phyloP scores from a whole-genome alignment of 2,888 invertebrate species.

The Crossocerus cetratus region DNA sequence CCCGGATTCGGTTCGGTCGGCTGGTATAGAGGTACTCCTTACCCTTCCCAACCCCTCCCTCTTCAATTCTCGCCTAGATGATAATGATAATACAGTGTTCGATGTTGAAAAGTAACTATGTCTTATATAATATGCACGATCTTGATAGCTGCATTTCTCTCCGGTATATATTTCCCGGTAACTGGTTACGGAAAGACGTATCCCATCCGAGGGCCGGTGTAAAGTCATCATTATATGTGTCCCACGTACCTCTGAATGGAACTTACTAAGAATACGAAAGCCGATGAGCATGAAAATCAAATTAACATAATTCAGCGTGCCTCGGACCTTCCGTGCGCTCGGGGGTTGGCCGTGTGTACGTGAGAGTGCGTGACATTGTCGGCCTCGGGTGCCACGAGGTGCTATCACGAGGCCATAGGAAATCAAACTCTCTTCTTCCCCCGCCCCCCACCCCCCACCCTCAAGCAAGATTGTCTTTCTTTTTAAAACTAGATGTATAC shows the following conservation, averaged over 20 bases:
- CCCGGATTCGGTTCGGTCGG: conserved; percentile 22
- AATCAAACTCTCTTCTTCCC: conserved; percentile 44
- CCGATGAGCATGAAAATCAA: conserved; percentile 64
- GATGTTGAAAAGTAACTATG: conserved; percentile 47
- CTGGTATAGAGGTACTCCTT: conserved; percentile 45
- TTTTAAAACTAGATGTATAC: conserved; percentile 61
- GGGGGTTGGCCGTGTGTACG: conserved; percentile 11
- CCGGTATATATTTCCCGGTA: conserved; percentile 35
- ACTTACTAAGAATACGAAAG: conserved; percentile 61
- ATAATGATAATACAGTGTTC: conserved; percentile 50
- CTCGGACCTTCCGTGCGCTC: conserved; percentile 37
- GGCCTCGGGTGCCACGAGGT: conserved; percentile 29
- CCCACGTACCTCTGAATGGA: conserved; percentile 48
- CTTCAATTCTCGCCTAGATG: conserved; percentile 46
- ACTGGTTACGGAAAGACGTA: conserved; percentile 28
- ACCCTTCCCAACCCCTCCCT: conserved; percentile 29
- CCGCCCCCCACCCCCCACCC: not conserved
- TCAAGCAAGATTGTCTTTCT: conserved; percentile 58
- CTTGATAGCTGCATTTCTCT: conserved; percentile 37
- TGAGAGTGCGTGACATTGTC: not conserved
- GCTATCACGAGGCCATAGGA: conserved; percentile 46
- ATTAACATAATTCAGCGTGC: conserved; percentile 55
- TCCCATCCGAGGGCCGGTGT: conserved; percentile 26
- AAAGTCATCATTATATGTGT: conserved; percentile 45
- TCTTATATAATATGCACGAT: conserved; percentile 43